Percentiles rank a stretch among this genome's conserved stretches.
These are phyloP conservation scores for Montipora capricornis DNA, from an alignment of 64 coral and sea anemone species.

Conservation along the genomic window DNA sequence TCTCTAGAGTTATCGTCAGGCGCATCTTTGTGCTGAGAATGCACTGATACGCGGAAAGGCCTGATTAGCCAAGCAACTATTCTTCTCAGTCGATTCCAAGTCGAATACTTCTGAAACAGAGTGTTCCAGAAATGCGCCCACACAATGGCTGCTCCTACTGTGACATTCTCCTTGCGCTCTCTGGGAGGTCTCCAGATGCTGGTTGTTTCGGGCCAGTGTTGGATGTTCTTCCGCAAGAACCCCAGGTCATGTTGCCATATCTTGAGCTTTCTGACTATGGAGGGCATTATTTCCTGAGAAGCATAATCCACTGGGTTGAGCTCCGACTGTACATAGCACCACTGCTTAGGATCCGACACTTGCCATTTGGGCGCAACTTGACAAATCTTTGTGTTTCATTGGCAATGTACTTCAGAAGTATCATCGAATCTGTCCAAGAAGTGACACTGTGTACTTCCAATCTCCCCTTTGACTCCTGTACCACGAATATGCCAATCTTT, in stretches of 20 bases:
- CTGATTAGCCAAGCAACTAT: background rate
- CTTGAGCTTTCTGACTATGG: background rate
- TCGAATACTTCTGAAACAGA: background rate
- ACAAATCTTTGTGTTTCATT: background rate
- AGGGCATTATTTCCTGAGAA: too few species aligned
- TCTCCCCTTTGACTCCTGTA: background rate
- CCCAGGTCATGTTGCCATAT: background rate
- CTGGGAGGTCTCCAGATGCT: background rate
- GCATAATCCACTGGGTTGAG: background rate
- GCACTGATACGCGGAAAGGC: background rate
- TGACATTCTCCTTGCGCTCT: background rate
- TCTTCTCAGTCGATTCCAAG: background rate
- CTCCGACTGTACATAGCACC: background rate
- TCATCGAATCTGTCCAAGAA: background rate
- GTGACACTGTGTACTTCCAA: background rate
- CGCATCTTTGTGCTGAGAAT: background rate
- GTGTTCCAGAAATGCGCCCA: background rate
- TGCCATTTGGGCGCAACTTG: background rate
- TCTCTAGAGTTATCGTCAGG: background rate
- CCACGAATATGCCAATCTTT: background rate
- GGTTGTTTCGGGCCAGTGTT: background rate
- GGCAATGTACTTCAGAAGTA: background rate
- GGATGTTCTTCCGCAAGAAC: background rate
- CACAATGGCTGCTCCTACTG: background rate
- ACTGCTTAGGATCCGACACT: background rate